Percentiles rank a stretch among this genome's conserved stretches.
Conservation (phyloP, 2,888 invertebrate species). For the Glaucopsyche alexis region DNA sequence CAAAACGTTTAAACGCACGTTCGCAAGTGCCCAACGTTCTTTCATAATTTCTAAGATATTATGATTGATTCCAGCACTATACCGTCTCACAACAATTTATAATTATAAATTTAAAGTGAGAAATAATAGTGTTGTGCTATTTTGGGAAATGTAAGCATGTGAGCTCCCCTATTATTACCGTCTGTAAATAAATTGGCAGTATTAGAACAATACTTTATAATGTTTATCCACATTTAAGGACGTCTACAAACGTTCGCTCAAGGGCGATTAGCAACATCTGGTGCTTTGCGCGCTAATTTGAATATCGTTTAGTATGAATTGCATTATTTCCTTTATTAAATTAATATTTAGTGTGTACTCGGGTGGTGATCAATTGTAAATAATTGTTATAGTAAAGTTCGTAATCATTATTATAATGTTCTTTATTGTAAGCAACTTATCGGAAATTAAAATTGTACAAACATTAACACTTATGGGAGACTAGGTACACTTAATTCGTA, state of each 20-base stretch:
- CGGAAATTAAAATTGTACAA: too few relatives aligned
- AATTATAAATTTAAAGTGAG: too few relatives aligned
- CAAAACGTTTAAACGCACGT: too few relatives aligned
- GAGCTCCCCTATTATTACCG: too few relatives aligned
- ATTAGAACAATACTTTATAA: neutral
- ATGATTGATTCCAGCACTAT: too few relatives aligned
- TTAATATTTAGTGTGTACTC: neutral
- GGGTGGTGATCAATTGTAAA: neutral
- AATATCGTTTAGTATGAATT: constrained; percentile 8
- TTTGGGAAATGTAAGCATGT: neutral
- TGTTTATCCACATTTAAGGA: constrained; percentile 19
- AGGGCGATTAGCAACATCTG: constrained; percentile 23
- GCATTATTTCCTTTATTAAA: constrained; percentile 5
- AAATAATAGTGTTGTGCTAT: neutral
- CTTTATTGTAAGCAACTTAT: neutral
- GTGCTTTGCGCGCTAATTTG: constrained; percentile 6
- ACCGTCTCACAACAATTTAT: too few relatives aligned
- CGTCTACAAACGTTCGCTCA: constrained; percentile 7
- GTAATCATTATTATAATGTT: neutral
- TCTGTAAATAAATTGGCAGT: neutral
- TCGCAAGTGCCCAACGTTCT: too few relatives aligned
- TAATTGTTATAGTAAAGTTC: neutral
- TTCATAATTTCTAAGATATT: too few relatives aligned
- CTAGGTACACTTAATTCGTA: too few relatives aligned
- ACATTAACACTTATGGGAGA: too few relatives aligned